Conservation (phyloP, 2,888 invertebrate genomes). For the Cenopis cana region DNA sequence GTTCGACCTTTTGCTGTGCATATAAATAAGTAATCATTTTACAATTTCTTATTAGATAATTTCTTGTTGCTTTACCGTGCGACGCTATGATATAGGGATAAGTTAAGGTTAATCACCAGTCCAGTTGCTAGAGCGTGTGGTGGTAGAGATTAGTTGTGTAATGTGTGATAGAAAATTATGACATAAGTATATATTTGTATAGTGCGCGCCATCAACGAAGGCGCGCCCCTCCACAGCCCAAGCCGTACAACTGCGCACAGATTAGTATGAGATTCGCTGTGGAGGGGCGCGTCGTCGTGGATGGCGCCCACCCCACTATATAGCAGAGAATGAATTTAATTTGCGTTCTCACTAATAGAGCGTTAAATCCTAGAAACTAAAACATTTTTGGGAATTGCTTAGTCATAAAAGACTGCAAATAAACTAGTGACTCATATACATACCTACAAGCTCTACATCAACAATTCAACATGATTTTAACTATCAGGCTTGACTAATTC, state of each 20-base stretch:
- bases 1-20: neutral
- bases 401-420: neutral
- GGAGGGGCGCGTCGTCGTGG: too few species aligned
- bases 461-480: neutral
- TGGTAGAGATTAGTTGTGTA: slow-evolving; percentile 5
- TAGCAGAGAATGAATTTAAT: neutral
- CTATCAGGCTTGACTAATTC: neutral
- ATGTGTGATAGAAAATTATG: neutral
- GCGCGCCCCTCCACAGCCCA: too few species aligned
- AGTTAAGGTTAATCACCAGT: neutral
- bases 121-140: slow-evolving; percentile 14
- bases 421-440: neutral
- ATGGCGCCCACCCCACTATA: too few species aligned
- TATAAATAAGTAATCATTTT: neutral
- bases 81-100: neutral
- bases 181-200: too few species aligned
- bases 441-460: slow-evolving; percentile 4
- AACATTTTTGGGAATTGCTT: neutral
- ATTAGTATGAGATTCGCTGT: too few species aligned
- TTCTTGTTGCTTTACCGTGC: neutral
- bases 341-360: neutral
- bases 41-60: neutral
- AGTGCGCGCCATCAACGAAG: too few species aligned
- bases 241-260: too few species aligned
- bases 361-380: neutral